Conservation (phyloP, 2,888 invertebrate genomes). For the Euplagia quadripunctaria region DNA sequence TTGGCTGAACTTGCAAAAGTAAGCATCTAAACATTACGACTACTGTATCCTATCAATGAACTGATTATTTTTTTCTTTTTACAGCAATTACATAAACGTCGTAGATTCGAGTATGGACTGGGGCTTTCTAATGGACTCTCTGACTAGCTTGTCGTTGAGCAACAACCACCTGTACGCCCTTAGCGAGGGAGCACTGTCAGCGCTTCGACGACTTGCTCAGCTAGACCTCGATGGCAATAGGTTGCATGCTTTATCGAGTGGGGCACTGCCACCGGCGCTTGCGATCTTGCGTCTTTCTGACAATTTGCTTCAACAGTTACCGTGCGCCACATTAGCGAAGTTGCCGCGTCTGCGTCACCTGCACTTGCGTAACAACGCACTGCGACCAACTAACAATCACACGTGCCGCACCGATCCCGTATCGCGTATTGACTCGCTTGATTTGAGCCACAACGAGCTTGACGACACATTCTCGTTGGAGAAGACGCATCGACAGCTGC, state of each 20-base stretch:
- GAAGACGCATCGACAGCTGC: constrained; percentile 89
- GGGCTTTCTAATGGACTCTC: constrained; percentile 90
- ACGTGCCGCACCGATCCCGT: constrained; percentile 70
- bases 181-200: constrained; percentile 83
- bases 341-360: constrained; percentile 89
- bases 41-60: neutral
- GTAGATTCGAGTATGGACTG: constrained; percentile 85
- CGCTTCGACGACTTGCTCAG: constrained; percentile 87
- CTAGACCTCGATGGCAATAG: constrained; percentile 91
- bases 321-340: constrained; percentile 83
- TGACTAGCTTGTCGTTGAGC: constrained; percentile 92
- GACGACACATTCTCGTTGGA: constrained; percentile 88
- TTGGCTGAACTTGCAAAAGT: constrained; percentile 93
- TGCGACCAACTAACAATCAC: constrained; percentile 56
- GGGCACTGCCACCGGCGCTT: constrained; percentile 88
- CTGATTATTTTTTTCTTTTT: constrained; percentile 50
- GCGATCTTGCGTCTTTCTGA: constrained; percentile 89
- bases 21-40: constrained; percentile 59
- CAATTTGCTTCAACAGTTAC: constrained; percentile 89
- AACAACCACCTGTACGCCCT: constrained; percentile 90
- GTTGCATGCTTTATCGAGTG: constrained; percentile 86
- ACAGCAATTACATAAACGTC: constrained; percentile 90
- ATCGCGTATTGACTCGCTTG: constrained; percentile 91
- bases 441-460: constrained; percentile 92
- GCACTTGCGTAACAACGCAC: constrained; percentile 84